Percentiles rank a stretch among this genome's conserved stretches.
Conservation (phyloP, 2,888 invertebrate genomes). For the Mythimna pallens region DNA sequence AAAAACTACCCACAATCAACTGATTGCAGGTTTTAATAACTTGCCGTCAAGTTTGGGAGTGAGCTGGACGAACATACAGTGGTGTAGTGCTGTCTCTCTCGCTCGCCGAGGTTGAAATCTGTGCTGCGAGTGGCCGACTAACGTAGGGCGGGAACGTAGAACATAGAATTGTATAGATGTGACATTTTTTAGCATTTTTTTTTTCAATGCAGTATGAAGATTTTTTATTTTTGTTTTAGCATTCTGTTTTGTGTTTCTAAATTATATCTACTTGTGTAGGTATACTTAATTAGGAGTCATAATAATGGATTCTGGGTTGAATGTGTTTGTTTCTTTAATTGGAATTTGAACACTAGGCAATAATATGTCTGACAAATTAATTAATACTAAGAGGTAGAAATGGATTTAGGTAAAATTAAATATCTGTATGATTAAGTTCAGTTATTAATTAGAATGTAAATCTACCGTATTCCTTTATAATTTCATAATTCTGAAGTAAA, state of each 20-base stretch:
- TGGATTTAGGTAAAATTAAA: too few relatives aligned
- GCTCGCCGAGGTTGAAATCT: constrained; percentile 80
- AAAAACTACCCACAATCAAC: constrained; percentile 85
- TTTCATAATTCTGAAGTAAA: too few relatives aligned
- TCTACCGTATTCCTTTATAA: too few relatives aligned
- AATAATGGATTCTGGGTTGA: too few relatives aligned
- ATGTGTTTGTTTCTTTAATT: too few relatives aligned
- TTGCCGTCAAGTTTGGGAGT: constrained; percentile 74
- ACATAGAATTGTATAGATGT: constrained; percentile 63
- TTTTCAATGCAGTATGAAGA: background rate
- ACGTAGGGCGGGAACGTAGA: constrained; percentile 82
- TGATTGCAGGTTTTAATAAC: constrained; percentile 87
- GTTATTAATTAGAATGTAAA: too few relatives aligned
- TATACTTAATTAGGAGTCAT: too few relatives aligned
- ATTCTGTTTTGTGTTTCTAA: background rate
- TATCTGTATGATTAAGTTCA: too few relatives aligned
- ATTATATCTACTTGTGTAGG: background rate
- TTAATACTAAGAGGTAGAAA: too few relatives aligned
- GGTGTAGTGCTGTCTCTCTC: constrained; percentile 69
- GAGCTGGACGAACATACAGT: constrained; percentile 68
- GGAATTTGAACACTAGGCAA: too few relatives aligned
- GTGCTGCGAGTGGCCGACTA: constrained; percentile 81
- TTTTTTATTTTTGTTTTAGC: background rate
- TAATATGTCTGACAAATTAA: too few relatives aligned
- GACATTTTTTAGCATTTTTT: background rate